Base-by-base conservation (phyloP, 2,113 vertebrate species). In the Pterophyllum scalare region DNA sequence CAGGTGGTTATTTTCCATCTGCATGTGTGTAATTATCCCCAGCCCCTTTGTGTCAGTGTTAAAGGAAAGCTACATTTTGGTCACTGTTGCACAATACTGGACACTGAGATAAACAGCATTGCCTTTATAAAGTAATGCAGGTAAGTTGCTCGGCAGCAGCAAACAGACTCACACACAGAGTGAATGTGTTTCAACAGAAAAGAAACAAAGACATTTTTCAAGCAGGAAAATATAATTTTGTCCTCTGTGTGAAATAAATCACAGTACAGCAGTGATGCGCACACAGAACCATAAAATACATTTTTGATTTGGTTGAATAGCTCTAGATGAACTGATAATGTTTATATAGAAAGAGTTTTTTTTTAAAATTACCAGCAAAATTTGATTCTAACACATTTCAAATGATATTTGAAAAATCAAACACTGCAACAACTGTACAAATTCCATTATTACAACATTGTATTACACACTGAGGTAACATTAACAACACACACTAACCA, bases 401-500 rank as follows among this genome's bases (percentile, higher is more conserved):
- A 74, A 74, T 5, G 3, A 72, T 0, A 33, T 13, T 38, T 38
- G 5, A 52, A 52, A 17, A 52, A 52, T 2, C 12, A 17, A 17
- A 52, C 46, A 52, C 5, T 52, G 6, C 15, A 52, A 19, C 6
- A 52, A 52, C 15, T 52, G 22, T 40, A 77, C 26, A 77, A 31
- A 58, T 46, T 17, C 13, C 7, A 54, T 28, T 28, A 28, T 81
- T 84, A 26, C 87, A 86, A 28, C 40, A 82, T 11, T 40, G 11
- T 40, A n/a, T 49, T 40, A 65, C 58, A 72, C 14, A 33, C 17
- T 87, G 87, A 75, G 26, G 75, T 67, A 86, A 92, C n/a, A 61
- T 11, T 13, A 83, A 79, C 81, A 2, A 35, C 80, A 87, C 70
- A 92, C 22, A 64, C 17, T 11, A 82, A 81, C 82, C 80, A 88